phyloP scores from a whole-genome alignment of 2,113 vertebrate species.

The Ailurus styani region DNA sequence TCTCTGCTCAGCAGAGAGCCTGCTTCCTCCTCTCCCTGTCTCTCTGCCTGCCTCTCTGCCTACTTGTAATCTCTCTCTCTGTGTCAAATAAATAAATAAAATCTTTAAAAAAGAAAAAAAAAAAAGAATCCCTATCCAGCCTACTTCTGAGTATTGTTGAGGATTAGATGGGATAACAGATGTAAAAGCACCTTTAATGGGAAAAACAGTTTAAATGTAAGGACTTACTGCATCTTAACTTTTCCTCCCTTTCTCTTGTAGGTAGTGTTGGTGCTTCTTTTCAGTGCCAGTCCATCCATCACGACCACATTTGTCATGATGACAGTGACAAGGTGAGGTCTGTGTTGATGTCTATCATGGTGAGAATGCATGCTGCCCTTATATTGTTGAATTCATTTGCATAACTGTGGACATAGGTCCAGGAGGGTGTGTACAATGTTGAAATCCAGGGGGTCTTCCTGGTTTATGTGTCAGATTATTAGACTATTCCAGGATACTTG shows the following conservation, averaged over 20 bases:
- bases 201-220: conserved; percentile 54
- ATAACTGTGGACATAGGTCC: neutral
- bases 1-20: too few relatives aligned
- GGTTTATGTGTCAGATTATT: neutral
- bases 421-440: neutral
- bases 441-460: neutral
- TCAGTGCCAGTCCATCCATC: conserved; percentile 85
- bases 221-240: conserved; percentile 27
- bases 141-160: neutral
- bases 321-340: conserved; percentile 88
- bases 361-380: conserved; percentile 35
- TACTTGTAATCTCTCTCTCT: too few relatives aligned
- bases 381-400: neutral
- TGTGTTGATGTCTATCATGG: conserved; percentile 61
- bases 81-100: too few relatives aligned
- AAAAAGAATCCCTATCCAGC: neutral
- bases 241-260: conserved; percentile 75
- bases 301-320: conserved; percentile 87
- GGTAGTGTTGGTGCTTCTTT: conserved; percentile 84
- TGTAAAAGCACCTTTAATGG: conserved; percentile 29
- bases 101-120: too few relatives aligned
- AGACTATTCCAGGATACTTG: conserved; percentile 16
- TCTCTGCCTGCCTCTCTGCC: too few relatives aligned
- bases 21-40: too few relatives aligned
- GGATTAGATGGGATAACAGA: conserved; percentile 13